Evolutionary conservation across 1,140 invertebrate genomes (phyloP), one percentile per base, ranked within the genome.

Genomic region (Brachionus manjavacas): DNA sequence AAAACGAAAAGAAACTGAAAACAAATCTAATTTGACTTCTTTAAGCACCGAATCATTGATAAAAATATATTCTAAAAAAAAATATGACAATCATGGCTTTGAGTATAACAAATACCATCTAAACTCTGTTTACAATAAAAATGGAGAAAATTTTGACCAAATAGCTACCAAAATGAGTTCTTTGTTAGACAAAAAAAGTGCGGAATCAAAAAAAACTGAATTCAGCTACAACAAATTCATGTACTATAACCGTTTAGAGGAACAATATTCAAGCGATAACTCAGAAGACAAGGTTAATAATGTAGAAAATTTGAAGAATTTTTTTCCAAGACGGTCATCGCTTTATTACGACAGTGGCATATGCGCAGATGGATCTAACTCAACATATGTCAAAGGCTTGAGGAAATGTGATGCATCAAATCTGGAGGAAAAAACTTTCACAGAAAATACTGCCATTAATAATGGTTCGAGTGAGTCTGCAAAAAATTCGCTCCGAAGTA

Each of bases 271-370:
- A 28, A 76, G 41, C n/a, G 43, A 76, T 49, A 46, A 76, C 12
- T 76, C 72, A 4, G 39, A 46, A 20, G 43, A 76, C 9, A 76
- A 76, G 25, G 41, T 14, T 28, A 14, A 41, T 31, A 41, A 72
- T 41, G 2, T 41, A 72, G 68, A 72, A 14, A 41, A 9, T n/a
- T 41, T 72, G n/a, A 76, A 76, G 41, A 46, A 46, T 25, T 46
- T 46, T 76, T 76, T 76, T 25, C 41, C 8, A 28, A 76, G 41
- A 49, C 20, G 20, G 31, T 64, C 79, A 35, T 81, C 79, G 4
- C 52, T 81, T 35, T 81, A 81, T 64, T 81, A 81, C 39, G 79
- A 81, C 31, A 81, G 79, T 46, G 79, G 79, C 1, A 81, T 81
- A 16, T 52, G 79, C 6, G 79, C 41, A 9, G 76, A 80, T 55